phyloP scores from a whole-genome alignment of 2,888 invertebrate genomes.

The Heliconius charithonia region DNA sequence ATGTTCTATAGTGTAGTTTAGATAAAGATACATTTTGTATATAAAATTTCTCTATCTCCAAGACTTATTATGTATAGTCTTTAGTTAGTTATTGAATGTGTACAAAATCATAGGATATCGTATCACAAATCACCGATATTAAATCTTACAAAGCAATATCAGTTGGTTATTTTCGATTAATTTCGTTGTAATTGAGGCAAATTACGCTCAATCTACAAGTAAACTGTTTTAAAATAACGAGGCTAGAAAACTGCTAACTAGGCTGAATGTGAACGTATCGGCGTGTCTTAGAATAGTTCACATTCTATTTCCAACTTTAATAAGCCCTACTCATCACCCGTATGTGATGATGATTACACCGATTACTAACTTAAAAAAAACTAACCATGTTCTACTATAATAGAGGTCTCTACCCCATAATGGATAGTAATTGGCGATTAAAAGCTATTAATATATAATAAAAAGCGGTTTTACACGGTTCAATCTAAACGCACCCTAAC shows the following conservation, averaged over 20 bases:
- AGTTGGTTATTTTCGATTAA: slow-evolving; percentile 41
- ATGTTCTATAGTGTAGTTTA: not conserved
- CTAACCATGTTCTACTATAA: slow-evolving; percentile 42
- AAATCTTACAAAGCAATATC: not conserved
- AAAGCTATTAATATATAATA: slow-evolving; percentile 51
- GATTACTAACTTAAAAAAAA: slow-evolving; percentile 49
- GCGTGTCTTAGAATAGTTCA: slow-evolving; percentile 29
- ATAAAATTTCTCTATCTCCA: not conserved
- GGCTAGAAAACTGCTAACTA: slow-evolving; percentile 42
- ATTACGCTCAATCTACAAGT: slow-evolving; percentile 37
- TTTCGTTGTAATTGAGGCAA: slow-evolving; percentile 37
- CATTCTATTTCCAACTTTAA: slow-evolving; percentile 42
- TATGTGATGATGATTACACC: slow-evolving; percentile 45
- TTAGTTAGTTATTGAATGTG: not conserved
- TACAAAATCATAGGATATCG: slow-evolving; percentile 5
- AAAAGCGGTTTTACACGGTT: slow-evolving; percentile 47
- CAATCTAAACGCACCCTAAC: slow-evolving; percentile 50
- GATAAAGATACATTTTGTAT: not conserved
- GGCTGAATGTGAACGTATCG: slow-evolving; percentile 44
- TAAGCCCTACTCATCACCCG: slow-evolving; percentile 44
- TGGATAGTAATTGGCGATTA: slow-evolving; percentile 49
- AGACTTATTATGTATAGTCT: not conserved
- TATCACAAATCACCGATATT: not conserved
- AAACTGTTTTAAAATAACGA: slow-evolving; percentile 41
- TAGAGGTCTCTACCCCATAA: slow-evolving; percentile 48